phyloP scores from a whole-genome alignment of 2,113 vertebrate species.

The Prunella himalayana region DNA sequence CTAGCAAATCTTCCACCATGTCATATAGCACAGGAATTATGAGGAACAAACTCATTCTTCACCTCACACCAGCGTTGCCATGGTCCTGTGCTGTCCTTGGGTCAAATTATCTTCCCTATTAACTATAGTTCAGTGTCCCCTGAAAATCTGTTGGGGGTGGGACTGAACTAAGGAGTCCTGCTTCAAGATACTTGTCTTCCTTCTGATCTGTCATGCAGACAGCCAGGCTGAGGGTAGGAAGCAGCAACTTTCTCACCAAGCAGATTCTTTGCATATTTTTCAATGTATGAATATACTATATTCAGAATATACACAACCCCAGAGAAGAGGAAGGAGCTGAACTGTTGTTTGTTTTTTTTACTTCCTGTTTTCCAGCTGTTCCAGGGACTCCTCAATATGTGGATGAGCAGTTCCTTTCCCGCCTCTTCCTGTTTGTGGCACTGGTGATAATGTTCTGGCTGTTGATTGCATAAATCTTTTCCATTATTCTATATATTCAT shows the following conservation, averaged over 20 bases:
- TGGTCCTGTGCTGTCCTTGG: background rate
- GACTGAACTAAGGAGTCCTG: background rate
- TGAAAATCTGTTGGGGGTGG: background rate
- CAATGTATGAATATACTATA: background rate
- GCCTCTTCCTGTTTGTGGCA: conserved; percentile 96
- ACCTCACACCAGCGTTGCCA: background rate
- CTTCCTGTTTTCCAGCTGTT: conserved; percentile 78
- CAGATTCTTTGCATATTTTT: background rate
- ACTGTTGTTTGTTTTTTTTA: background rate
- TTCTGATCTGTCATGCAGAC: background rate
- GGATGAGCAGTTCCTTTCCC: conserved; percentile 97
- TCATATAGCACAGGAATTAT: background rate
- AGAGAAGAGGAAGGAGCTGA: conserved; percentile 3
- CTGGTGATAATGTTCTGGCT: conserved; percentile 99
- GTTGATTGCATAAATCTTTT: conserved; percentile 84
- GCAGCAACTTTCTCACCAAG: background rate
- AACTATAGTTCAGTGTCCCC: background rate
- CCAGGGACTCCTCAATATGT: conserved; percentile 94
- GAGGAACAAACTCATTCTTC: background rate
- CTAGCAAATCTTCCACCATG: background rate
- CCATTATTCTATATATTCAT: conserved; percentile 7
- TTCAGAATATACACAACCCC: background rate
- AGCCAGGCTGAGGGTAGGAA: background rate
- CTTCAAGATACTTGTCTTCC: background rate
- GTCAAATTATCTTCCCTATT: background rate